phyloP scores from a whole-genome alignment of 2,797 vertebrate species.

The Hippoglossus hippoglossus region DNA sequence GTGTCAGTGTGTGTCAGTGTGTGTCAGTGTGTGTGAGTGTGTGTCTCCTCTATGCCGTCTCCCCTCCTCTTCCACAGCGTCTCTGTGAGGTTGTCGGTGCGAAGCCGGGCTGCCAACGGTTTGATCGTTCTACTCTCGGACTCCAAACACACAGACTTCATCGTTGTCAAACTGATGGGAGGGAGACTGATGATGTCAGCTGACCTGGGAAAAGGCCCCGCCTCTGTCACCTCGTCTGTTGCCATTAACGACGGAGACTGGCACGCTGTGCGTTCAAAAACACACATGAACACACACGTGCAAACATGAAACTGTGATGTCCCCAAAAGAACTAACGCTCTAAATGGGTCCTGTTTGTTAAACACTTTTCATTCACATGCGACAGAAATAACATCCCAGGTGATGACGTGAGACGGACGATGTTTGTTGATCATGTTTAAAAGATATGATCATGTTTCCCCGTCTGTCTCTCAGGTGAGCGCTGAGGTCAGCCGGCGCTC shows the following conservation, averaged over 20 bases:
- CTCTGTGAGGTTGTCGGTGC: slow-evolving; percentile 85
- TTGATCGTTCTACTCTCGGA: slow-evolving; percentile 90
- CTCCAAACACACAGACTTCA: slow-evolving; percentile 90
- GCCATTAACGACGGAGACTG: slow-evolving; percentile 89
- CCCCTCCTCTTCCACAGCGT: slow-evolving; percentile 78
- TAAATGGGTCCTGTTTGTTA: too few relatives aligned
- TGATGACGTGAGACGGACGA: too few relatives aligned
- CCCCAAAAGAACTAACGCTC: too few relatives aligned
- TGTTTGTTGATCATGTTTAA: too few relatives aligned
- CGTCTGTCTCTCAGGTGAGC: slow-evolving; percentile 82
- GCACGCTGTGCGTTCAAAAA: slow-evolving; percentile 86
- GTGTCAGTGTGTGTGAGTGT: too few relatives aligned
- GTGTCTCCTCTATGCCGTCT: neutral
- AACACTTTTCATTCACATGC: neutral
- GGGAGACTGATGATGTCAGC: slow-evolving; percentile 89
- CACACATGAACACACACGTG: neutral
- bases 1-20: neutral
- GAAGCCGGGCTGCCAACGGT: slow-evolving; percentile 88
- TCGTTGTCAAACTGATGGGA: slow-evolving; percentile 84
- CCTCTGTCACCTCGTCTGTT: slow-evolving; percentile 80
- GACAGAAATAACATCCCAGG: neutral
- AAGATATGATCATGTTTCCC: neutral
- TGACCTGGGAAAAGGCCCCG: slow-evolving; percentile 90
- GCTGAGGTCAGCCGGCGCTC: slow-evolving; percentile 87
- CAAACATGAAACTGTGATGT: neutral